Evolutionary conservation across 2,888 invertebrate species (phyloP), one percentile per base, ranked within the genome.

Genomic region (Parnassius apollo): DNA sequence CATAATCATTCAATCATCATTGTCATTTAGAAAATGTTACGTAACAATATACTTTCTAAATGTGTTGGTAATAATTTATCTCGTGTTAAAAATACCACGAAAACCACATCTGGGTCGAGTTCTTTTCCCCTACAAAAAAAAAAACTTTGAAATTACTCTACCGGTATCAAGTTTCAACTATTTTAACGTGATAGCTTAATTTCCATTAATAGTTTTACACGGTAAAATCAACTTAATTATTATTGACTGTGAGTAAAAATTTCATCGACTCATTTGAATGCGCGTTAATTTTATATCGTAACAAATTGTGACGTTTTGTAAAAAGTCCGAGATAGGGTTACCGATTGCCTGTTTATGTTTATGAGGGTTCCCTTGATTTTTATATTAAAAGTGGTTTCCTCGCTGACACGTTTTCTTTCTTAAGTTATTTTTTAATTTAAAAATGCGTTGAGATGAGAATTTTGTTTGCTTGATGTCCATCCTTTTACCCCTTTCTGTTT

Each of bases 81-180:
- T 42, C 11, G 13, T 12, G 18, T 54, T 49, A 52, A 60, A 60
- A 57, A 51, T 53, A 57, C 45, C 50, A 56, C 46, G 10, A 25
- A 59, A 67, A 69, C 68, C 71, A 69, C 78, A 81, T 76, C 68
- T 75, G 75, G 71, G 75, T 73, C 65, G 66, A 71, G 70, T 66
- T 72, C 76, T 73, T 71, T 44, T 59, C 35, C 25, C 1, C n/a
- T 2, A 67, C 65, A 69, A 64, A 75, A 83, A 69, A 64, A 75
- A 83, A 80, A 79, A 75, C 70, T 55, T 67, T 68, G 68, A 46
- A 49, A 49, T 18, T 73, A 65, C 78, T 77, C 73, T 66, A 69
- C 66, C 76, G 76, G 80, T 83, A 83, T 88, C 78, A 66, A 60
- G 74, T 88, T 85, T 75, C 88, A 54, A 78, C 67, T 69, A 69